Percentiles rank a stretch among this genome's conserved stretches.
These are phyloP conservation scores for Bombus superbus DNA, from an alignment of 1,140 invertebrate species.

Conservation along the genomic window DNA sequence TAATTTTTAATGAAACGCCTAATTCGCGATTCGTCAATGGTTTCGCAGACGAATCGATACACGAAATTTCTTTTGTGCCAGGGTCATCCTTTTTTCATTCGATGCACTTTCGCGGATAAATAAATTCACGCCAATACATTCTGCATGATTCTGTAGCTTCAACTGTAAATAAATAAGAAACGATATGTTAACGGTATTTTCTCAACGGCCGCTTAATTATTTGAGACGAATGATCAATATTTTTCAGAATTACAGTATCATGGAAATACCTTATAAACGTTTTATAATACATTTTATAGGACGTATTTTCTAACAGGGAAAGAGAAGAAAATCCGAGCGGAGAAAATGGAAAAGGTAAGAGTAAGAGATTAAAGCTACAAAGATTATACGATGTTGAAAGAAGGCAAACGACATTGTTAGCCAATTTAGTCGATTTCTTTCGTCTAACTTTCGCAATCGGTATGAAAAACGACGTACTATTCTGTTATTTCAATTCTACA, in stretches of 20 bases:
- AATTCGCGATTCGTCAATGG: slow-evolving; percentile 3
- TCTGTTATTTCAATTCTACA: not conserved
- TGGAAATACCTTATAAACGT: too few relatives aligned
- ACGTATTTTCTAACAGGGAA: not conserved
- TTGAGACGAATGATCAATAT: not conserved
- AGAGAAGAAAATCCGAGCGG: not conserved
- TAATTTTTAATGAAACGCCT: not conserved
- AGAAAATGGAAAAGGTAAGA: too few relatives aligned
- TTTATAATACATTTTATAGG: not conserved
- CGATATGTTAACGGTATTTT: not conserved
- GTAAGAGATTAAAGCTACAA: not conserved
- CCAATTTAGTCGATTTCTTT: not conserved
- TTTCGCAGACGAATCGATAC: not conserved
- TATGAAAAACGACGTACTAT: not conserved
- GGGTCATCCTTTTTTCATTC: slow-evolving; percentile 35
- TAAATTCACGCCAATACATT: slow-evolving; percentile 1
- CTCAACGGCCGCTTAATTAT: not conserved
- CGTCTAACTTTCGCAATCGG: not conserved
- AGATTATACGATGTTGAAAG: not conserved
- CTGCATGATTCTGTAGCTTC: not conserved
- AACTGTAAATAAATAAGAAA: slow-evolving; percentile 18
- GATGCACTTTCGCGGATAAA: not conserved
- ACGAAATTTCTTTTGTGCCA: not conserved
- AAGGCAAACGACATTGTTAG: not conserved
- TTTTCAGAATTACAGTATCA: not conserved